Conservation (phyloP, 2,797 vertebrate genomes). For the Austrolebias charrua region DNA sequence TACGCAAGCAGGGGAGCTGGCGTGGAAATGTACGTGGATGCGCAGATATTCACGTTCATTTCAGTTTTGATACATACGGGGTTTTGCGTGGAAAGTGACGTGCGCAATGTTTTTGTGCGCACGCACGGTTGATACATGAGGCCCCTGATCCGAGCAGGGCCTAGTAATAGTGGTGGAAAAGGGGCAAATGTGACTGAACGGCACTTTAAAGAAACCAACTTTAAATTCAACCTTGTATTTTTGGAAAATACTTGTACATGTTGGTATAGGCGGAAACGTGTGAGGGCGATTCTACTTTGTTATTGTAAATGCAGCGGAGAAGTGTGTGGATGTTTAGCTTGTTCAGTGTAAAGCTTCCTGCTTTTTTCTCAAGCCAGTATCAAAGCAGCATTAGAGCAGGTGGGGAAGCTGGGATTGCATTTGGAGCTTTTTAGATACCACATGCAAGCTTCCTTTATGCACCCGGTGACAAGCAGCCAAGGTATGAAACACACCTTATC, state of each 20-base stretch:
- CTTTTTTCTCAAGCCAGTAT: slow-evolving; percentile 58
- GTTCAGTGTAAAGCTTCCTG: slow-evolving; percentile 41
- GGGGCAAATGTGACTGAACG: no score
- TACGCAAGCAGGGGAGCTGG: no score
- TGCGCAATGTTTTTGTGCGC: no score
- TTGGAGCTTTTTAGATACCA: slow-evolving; percentile 65
- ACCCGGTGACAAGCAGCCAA: slow-evolving; percentile 46
- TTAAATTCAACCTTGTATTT: slow-evolving; percentile 14
- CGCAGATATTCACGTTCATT: no score
- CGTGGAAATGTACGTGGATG: no score
- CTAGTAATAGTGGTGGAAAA: no score
- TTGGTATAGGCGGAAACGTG: neutral
- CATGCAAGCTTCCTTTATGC: slow-evolving; percentile 47
- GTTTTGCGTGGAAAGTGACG: no score
- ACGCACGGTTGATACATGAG: no score
- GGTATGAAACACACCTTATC: slow-evolving; percentile 24
- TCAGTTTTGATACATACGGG: no score
- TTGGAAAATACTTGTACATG: slow-evolving; percentile 15
- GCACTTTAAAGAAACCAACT: neutral
- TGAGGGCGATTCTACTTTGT: slow-evolving; percentile 36
- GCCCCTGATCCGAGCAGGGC: no score
- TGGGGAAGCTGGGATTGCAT: slow-evolving; percentile 51
- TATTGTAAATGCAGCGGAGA: slow-evolving; percentile 19
- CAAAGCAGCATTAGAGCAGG: slow-evolving; percentile 60
- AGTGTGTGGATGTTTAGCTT: slow-evolving; percentile 40